A percentile compares a stretch with the other conserved stretches of the same genome.
phyloP scores from a whole-genome alignment of 2,888 invertebrate genomes.

The Formica aserva region DNA sequence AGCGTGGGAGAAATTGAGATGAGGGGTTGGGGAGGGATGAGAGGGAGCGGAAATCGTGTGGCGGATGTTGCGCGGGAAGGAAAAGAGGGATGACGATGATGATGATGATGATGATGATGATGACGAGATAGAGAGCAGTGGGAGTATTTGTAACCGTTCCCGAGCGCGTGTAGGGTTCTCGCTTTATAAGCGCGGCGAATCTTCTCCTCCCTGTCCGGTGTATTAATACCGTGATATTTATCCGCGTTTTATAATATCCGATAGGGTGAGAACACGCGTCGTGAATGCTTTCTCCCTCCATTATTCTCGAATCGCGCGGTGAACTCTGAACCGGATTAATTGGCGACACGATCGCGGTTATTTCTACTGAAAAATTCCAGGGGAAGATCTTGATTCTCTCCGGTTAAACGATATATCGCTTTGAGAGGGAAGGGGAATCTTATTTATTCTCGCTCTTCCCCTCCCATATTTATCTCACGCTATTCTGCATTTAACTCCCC shows the following conservation, averaged over 20 bases:
- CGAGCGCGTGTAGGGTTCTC: conserved; percentile 14
- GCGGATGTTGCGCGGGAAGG: conserved; percentile 17
- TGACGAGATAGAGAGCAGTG: neutral
- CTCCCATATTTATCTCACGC: neutral
- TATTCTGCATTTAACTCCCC: neutral
- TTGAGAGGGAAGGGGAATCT: neutral
- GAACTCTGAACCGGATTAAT: neutral
- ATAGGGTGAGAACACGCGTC: neutral
- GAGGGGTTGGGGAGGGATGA: neutral
- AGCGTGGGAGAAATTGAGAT: conserved; percentile 63
- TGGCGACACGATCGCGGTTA: neutral
- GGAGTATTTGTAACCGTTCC: conserved; percentile 48
- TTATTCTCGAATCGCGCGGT: conserved; percentile 11
- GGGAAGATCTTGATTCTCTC: neutral
- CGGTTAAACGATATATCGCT: neutral
- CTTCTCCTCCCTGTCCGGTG: neutral
- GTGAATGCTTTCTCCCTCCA: neutral
- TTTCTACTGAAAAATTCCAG: neutral
- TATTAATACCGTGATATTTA: conserved; percentile 51
- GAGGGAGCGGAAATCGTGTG: conserved; percentile 32
- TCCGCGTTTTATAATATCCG: conserved; percentile 20
- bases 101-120: neutral
- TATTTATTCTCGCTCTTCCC: neutral
- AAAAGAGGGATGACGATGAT: conserved; percentile 19
- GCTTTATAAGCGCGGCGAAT: conserved; percentile 19